Base-by-base conservation (phyloP, 2,888 invertebrate species). In the Macrostomum cliftonense region DNA sequence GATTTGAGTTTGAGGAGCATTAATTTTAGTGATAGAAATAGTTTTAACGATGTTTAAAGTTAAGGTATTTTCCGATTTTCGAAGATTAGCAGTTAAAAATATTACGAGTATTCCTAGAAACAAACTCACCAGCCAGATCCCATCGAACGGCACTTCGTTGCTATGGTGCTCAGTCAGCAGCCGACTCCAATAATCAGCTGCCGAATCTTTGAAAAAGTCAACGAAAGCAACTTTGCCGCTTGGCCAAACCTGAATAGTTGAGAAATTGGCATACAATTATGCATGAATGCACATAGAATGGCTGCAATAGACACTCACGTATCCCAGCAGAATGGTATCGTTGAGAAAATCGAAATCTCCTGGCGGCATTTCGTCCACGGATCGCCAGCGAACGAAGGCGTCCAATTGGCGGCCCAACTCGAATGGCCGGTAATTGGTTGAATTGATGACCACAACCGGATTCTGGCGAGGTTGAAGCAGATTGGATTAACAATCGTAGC, bases 211-310 rank as follows among this genome's bases (percentile, higher is more conserved):
- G 36, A 58, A 57, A 40, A 59, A 63, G 52, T 63, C 62, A 13
- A 59, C 59, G 43, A 58, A 63, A 28, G 9, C 28, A 5, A 60
- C 58, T 28, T 58, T 58, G 9, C 47, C 12, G 19, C 60, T 60
- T 46, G 61, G 58, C 61, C 61, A 61, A 12, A 61, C 58, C 60
- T 60, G 43, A 9, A 50, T n/a, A n/a, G n/a, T n/a, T n/a, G n/a
- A n/a, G n/a, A n/a, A n/a, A n/a, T n/a, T n/a, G n/a, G n/a, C n/a
- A n/a, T n/a, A n/a, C n/a, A n/a, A n/a, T n/a, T n/a, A n/a, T n/a
- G n/a, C n/a, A n/a, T n/a, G n/a, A n/a, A n/a, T n/a, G n/a, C n/a
- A n/a, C n/a, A n/a, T n/a, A n/a, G n/a, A n/a, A n/a, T n/a, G n/a
- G n/a, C n/a, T n/a, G n/a, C n/a, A n/a, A n/a, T n/a, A n/a, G n/a